phyloP scores from a whole-genome alignment of 1,140 invertebrate genomes.

The Akabosia matsudoensis region DNA sequence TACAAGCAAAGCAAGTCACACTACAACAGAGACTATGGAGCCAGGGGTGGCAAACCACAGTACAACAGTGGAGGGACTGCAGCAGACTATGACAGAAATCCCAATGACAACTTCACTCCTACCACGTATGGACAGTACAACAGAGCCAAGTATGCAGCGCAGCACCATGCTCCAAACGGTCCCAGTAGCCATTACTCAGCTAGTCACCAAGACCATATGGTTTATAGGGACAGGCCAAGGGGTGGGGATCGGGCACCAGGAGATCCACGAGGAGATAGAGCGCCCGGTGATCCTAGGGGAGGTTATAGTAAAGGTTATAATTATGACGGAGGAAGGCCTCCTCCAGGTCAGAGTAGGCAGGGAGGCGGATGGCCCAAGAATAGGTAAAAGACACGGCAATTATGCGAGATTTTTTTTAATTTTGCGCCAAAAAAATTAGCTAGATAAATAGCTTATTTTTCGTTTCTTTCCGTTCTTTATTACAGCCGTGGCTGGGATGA shows the following conservation, averaged over 20 bases:
- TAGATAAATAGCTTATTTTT: too few species aligned
- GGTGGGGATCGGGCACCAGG: not conserved
- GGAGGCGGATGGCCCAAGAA: not conserved
- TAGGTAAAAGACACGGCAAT: not conserved
- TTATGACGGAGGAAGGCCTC: slow-evolving; percentile 10
- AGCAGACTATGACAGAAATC: not conserved
- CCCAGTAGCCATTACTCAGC: slow-evolving; percentile 7
- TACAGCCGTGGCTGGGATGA: not conserved
- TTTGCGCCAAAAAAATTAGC: too few species aligned
- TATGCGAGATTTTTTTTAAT: not conserved
- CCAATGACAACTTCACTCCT: slow-evolving; percentile 11
- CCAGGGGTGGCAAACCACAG: slow-evolving; percentile 4
- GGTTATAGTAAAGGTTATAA: not conserved
- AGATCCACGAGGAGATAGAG: slow-evolving; percentile 27
- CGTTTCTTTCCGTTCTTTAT: too few species aligned
- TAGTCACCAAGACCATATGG: not conserved
- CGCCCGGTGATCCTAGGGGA: slow-evolving; percentile 26
- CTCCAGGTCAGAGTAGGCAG: not conserved
- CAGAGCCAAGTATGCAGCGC: not conserved
- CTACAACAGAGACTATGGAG: not conserved
- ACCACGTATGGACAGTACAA: slow-evolving; percentile 7
- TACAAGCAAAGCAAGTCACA: not conserved
- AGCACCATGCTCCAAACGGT: not conserved
- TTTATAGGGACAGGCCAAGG: not conserved
- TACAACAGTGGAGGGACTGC: slow-evolving; percentile 16